These are phyloP conservation scores for Uria aalge DNA, from an alignment of 2,113 vertebrate genomes.

Conservation along the genomic window DNA sequence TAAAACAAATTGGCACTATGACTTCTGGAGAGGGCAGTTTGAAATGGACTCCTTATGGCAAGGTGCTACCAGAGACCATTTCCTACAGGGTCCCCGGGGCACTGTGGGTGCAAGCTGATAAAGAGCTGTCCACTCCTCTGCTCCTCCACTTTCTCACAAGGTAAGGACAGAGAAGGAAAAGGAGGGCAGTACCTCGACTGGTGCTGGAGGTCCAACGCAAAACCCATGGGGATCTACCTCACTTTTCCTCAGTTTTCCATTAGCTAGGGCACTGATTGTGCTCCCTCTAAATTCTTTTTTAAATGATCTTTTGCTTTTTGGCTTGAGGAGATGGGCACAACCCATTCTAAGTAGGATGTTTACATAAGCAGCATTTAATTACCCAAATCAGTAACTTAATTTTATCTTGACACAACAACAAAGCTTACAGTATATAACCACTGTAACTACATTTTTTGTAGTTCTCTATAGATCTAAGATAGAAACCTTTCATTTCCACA, in stretches of 20 bases:
- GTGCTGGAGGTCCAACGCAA: not conserved
- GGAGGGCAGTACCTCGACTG: not conserved
- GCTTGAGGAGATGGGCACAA: not conserved
- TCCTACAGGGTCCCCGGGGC: accelerated
- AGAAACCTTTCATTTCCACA: not conserved
- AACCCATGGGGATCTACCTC: not conserved
- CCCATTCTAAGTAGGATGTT: not conserved
- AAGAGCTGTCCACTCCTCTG: accelerated
- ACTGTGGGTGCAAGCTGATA: not conserved
- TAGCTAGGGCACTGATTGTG: not conserved
- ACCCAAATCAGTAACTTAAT: not conserved
- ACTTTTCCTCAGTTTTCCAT: not conserved
- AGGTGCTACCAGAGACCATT: not conserved
- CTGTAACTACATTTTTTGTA: not conserved
- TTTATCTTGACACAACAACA: not conserved
- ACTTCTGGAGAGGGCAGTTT: not conserved
- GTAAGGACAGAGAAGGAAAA: not conserved
- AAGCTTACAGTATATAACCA: not conserved
- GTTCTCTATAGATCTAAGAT: not conserved
- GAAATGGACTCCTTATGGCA: not conserved
- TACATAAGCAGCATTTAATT: not conserved
- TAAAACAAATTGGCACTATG: not conserved
- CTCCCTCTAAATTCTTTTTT: not conserved
- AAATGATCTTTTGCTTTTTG: not conserved
- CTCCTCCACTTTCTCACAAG: not conserved